Percentiles rank a stretch among this genome's conserved stretches.
Conservation (phyloP, 2,113 vertebrate species). For the Percopsis transmontana region DNA sequence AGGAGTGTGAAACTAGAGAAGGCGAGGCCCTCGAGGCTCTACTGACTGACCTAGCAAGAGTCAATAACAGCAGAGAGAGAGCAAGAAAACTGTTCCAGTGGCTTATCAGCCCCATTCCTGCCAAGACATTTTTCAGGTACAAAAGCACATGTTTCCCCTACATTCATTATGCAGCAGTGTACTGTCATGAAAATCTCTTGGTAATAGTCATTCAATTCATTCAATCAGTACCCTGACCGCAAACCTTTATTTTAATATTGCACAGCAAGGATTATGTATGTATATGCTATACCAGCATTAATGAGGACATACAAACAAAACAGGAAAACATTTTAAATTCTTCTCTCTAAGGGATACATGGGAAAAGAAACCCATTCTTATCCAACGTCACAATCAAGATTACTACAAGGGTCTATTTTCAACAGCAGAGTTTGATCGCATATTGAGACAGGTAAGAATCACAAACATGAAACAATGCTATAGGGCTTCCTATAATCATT, state of each 20-base stretch:
- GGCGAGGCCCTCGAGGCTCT: slow-evolving; percentile 61
- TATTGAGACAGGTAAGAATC: slow-evolving; percentile 79
- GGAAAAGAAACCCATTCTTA: slow-evolving; percentile 88
- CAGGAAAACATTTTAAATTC: neutral
- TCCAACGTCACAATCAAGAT: slow-evolving; percentile 80
- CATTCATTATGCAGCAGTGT: too few relatives aligned
- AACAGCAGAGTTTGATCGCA: slow-evolving; percentile 86
- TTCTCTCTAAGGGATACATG: slow-evolving; percentile 77
- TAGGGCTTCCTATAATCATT: neutral
- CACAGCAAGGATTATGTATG: too few relatives aligned
- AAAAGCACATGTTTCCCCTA: too few relatives aligned
- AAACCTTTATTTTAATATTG: too few relatives aligned
- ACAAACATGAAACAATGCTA: too few relatives aligned
- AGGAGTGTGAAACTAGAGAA: slow-evolving; percentile 17
- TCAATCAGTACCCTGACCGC: too few relatives aligned
- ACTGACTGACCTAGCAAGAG: slow-evolving; percentile 72
- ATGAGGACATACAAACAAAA: too few relatives aligned
- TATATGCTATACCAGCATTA: too few relatives aligned
- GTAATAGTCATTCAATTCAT: too few relatives aligned
- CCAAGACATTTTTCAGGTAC: slow-evolving; percentile 81
- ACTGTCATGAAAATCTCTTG: too few relatives aligned
- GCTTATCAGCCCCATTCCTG: slow-evolving; percentile 83
- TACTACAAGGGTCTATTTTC: slow-evolving; percentile 93
- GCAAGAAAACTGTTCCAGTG: slow-evolving; percentile 87
- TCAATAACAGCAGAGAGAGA: slow-evolving; percentile 87